Base-by-base conservation (phyloP, 2,113 vertebrate species). In the Orthonyx spaldingii region DNA sequence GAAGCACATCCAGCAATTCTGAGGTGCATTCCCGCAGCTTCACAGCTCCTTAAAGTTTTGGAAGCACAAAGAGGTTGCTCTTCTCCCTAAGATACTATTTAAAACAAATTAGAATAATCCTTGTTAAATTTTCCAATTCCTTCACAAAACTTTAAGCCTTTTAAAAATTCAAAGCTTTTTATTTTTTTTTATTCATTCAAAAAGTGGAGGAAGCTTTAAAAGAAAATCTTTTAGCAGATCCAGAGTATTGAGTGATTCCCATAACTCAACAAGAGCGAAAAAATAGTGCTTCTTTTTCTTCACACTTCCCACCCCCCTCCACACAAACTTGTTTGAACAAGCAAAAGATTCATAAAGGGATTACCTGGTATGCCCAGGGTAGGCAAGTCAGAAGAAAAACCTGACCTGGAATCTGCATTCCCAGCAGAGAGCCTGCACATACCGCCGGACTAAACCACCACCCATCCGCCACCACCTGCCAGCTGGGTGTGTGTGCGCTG, bases 261-360 rank as follows among this genome's bases (percentile, higher is more conserved):
- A 16, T 30, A 80, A 83, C 35, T 37, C 65, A 59, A 33, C 1
- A 3, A 57, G 22, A 75, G 41, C 10, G 79, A 64, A 77, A 84
- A 61, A 89, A 37, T 0, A 47, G 71, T 2, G 2, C 6, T 59
- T 46, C 20, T 85, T 56, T 28, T 72, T 56, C 49, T 46, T 56
- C 69, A 76, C 23, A 4, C 23, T 12, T 32, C 16, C 8, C 21
- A 32, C 5, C 8, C 15, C 32, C 23, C 21, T 50, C 52, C 59
- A n/a, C 47, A 53, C 65, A 64, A 70, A 96, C 97, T 57, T 97
- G 97, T 97, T 97, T 96, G 89, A 97, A 97, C 97, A 98, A 94
- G 77, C 83, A 89, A 57, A 4, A 88, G 91, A 92, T 89, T 95
- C 93, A 95, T 74, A 60, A 87, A 87, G 85, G 96, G 72, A 95